phyloP scores from a whole-genome alignment of 2,888 invertebrate genomes.

The Clitarchus hookeri region DNA sequence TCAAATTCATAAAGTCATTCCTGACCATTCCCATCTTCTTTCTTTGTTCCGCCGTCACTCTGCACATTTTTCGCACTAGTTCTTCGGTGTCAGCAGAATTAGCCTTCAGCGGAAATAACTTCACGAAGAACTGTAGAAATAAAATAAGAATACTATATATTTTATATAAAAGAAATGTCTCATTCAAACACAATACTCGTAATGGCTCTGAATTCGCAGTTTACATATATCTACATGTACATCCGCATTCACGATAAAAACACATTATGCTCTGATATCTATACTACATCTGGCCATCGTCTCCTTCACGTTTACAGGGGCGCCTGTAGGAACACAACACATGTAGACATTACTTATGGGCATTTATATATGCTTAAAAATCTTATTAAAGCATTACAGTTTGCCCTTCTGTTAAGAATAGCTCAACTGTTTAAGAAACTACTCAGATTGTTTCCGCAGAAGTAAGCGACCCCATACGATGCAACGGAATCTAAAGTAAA shows the following conservation, averaged over 20 bases:
- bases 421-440: no score
- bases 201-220: conserved; percentile 59
- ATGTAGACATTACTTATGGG: no score
- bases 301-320: conserved; percentile 17
- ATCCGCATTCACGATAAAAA: conserved; percentile 66
- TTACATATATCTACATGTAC: conserved; percentile 59
- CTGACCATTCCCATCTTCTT: conserved; percentile 44
- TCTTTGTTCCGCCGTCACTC: conserved; percentile 45
- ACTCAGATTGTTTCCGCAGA: no score
- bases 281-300: no score
- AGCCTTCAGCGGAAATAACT: background rate
- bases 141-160: background rate
- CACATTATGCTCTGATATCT: conserved; percentile 65
- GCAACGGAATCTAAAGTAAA: no score
- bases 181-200: conserved; percentile 45
- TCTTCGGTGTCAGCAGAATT: background rate
- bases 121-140: background rate
- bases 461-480: no score
- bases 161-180: background rate
- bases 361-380: no score
- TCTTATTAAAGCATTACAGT: no score
- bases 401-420: no score
- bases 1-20: conserved; percentile 38
- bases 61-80: conserved; percentile 47
- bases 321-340: background rate